These are phyloP conservation scores for Caenorhabditis uteleia DNA, from an alignment of 2,888 invertebrate species.

Conservation along the genomic window DNA sequence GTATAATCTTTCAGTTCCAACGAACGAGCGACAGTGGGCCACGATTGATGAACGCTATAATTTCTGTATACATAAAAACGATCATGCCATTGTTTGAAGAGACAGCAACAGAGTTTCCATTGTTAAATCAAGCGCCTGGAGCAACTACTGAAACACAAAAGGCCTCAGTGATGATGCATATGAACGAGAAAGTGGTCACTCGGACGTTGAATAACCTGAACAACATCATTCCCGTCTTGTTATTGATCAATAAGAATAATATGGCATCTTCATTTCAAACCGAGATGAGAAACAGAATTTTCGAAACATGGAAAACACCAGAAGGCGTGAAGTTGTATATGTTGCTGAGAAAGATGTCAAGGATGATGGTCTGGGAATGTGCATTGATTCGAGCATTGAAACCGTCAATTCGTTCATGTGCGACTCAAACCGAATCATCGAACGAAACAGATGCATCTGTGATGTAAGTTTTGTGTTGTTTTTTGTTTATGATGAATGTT, in stretches of 20 bases:
- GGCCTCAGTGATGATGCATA: constrained; percentile 18
- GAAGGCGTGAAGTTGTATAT: constrained; percentile 34
- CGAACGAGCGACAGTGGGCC: constrained; percentile 22
- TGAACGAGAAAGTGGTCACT: constrained; percentile 27
- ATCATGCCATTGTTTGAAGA: constrained; percentile 23
- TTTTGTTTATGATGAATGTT: not conserved
- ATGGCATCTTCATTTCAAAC: constrained; percentile 8
- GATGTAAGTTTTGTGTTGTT: not conserved
- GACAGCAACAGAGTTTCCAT: constrained; percentile 9
- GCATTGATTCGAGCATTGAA: constrained; percentile 34
- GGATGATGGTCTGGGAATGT: constrained; percentile 47
- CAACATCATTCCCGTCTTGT: constrained; percentile 34
- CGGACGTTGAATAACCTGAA: constrained; percentile 32
- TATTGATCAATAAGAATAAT: constrained; percentile 23
- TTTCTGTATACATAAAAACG: constrained; percentile 24
- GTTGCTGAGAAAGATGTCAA: constrained; percentile 28
- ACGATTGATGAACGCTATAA: constrained; percentile 30
- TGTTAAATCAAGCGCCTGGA: constrained; percentile 7
- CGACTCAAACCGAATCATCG: constrained; percentile 45
- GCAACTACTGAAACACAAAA: constrained; percentile 5
- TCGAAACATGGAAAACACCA: constrained; percentile 41
- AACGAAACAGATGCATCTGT: constrained; percentile 6
- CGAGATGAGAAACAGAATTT: constrained; percentile 27
- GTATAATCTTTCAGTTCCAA: constrained; percentile 7
- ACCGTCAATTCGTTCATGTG: constrained; percentile 26